Evolutionary conservation across 2,888 invertebrate genomes (phyloP).

Genomic region (Eupithecia tripunctaria): DNA sequence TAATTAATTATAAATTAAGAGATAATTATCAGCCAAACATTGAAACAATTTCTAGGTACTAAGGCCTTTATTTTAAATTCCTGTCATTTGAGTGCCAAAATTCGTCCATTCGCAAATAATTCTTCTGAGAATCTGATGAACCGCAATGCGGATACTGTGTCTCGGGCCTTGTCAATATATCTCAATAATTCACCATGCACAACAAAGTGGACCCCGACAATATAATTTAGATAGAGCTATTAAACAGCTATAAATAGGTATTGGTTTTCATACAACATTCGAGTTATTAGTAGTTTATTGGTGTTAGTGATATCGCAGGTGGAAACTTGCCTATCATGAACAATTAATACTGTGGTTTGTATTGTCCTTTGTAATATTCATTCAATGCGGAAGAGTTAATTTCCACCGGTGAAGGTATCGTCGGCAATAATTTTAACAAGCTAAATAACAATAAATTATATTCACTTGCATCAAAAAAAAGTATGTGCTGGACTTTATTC

Average conservation of each 20-base stretch:
- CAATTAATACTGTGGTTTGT: slow-evolving; percentile 1
- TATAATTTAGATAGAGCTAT: slow-evolving; percentile 53
- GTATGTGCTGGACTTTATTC: too few species aligned
- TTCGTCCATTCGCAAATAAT: slow-evolving; percentile 12
- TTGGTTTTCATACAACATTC: background rate
- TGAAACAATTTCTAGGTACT: background rate
- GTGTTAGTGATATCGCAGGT: slow-evolving; percentile 27
- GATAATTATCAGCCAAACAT: background rate
- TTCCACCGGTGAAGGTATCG: background rate
- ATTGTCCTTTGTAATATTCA: background rate
- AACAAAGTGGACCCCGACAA: slow-evolving; percentile 56
- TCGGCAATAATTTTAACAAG: background rate
- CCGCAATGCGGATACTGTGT: slow-evolving; percentile 55
- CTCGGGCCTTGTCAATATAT: slow-evolving; percentile 58
- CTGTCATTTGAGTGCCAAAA: background rate
- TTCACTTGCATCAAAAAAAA: too few species aligned
- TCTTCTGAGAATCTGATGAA: slow-evolving; percentile 31
- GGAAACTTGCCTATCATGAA: slow-evolving; percentile 27
- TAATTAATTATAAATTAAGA: too few species aligned
- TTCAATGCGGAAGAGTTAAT: background rate
- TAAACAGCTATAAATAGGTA: slow-evolving; percentile 20
- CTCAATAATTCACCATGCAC: slow-evolving; percentile 65
- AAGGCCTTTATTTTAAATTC: background rate
- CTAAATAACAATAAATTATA: background rate
- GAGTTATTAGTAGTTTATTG: background rate